These are phyloP conservation scores for Bombus pascuorum DNA, from an alignment of 1,140 invertebrate species.

Conservation along the genomic window DNA sequence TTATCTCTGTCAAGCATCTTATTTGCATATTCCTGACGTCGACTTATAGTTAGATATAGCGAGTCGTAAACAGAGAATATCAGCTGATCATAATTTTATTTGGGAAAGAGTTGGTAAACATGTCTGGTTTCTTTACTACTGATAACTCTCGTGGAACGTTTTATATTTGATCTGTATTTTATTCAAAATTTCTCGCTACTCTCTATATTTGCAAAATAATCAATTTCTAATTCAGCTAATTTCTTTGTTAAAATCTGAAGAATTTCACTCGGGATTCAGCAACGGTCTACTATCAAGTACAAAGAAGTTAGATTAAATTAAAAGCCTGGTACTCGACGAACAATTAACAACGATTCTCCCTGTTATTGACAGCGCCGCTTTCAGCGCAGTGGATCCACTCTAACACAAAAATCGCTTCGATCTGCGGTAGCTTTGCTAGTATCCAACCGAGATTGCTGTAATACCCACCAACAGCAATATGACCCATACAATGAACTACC, in stretches of 20 bases:
- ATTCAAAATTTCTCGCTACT: not conserved
- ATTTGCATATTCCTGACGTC: not conserved
- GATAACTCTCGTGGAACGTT: too few relatives aligned
- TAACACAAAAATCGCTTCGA: constrained; percentile 16
- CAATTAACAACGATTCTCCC: not conserved
- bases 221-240: not conserved
- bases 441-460: constrained; percentile 60
- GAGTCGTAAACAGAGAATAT: constrained; percentile 9
- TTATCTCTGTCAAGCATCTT: not conserved
- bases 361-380: not conserved
- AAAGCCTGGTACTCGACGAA: not conserved
- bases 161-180: too few relatives aligned
- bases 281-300: not conserved
- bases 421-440: constrained; percentile 24
- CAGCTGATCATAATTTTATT: not conserved
- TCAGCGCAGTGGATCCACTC: not conserved
- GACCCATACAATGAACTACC: constrained; percentile 65
- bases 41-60: not conserved
- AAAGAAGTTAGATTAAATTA: not conserved
- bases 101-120: too few relatives aligned
- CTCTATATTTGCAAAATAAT: not conserved
- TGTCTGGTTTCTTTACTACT: not conserved
- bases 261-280: not conserved
- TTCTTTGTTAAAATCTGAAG: not conserved
- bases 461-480: constrained; percentile 57